Evolutionary conservation across 1,140 invertebrate genomes (phyloP).

Genomic region (Ganaspis sp.): DNA sequence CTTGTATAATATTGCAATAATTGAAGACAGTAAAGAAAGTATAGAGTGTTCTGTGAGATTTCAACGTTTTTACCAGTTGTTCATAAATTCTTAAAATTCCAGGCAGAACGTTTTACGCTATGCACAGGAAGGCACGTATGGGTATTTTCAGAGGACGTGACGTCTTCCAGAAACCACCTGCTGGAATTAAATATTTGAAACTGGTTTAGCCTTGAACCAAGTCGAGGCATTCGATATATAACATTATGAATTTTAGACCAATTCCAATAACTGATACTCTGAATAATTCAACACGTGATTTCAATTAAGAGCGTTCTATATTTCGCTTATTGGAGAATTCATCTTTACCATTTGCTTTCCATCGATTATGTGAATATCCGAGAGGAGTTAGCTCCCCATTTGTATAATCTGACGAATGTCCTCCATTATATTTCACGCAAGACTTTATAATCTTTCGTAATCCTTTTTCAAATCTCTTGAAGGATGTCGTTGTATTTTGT

Average conservation of each 20-base stretch:
- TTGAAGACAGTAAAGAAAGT: neutral
- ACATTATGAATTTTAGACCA: neutral
- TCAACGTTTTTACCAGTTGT: neutral
- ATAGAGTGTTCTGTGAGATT: neutral
- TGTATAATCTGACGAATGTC: no score
- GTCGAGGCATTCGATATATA: neutral
- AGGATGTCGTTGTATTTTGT: no score
- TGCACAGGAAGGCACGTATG: constrained; percentile 22
- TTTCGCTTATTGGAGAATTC: neutral
- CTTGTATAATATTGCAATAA: neutral
- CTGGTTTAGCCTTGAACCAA: constrained; percentile 16
- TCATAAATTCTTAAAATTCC: constrained; percentile 25
- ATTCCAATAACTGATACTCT: neutral
- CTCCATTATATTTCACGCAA: no score
- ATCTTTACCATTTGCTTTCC: neutral
- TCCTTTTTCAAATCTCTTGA: no score
- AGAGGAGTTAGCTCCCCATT: no score
- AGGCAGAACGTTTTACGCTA: constrained; percentile 12
- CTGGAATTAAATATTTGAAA: constrained; percentile 27
- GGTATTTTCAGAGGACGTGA: constrained; percentile 26
- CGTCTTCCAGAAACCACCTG: constrained; percentile 19
- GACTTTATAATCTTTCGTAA: no score
- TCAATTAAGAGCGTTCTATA: neutral
- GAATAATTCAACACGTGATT: neutral
- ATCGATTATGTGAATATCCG: no score